These are phyloP conservation scores for Girardia tigrina DNA, from an alignment of 2,888 invertebrate genomes.

Conservation along the genomic window DNA sequence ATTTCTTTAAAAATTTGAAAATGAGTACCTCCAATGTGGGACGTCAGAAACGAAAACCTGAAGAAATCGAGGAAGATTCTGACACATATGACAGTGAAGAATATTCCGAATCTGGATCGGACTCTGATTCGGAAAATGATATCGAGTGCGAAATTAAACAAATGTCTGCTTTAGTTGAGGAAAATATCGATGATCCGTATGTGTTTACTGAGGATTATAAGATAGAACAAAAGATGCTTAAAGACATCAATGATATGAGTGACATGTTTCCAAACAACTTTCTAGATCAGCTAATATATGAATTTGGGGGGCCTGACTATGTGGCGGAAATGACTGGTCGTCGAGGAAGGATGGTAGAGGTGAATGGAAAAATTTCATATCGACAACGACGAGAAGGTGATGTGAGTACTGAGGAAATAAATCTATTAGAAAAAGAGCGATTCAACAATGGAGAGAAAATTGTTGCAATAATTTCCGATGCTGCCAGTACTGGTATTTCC, in stretches of 20 bases:
- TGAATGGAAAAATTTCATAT: background rate
- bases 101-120: conserved; percentile 37
- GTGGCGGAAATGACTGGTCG: conserved; percentile 43
- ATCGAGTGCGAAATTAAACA: too few relatives aligned
- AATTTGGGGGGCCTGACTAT: background rate
- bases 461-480: conserved; percentile 21
- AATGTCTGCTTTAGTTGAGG: too few relatives aligned
- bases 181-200: background rate
- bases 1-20: background rate
- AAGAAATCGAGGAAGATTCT: too few relatives aligned
- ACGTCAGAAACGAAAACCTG: too few relatives aligned
- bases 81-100: conserved; percentile 4
- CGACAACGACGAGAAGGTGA: background rate
- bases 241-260: conserved; percentile 40
- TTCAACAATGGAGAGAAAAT: conserved; percentile 4
- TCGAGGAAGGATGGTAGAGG: background rate
- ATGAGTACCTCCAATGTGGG: too few relatives aligned
- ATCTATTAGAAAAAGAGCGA: background rate
- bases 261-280: conserved; percentile 6
- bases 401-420: background rate
- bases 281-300: background rate
- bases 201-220: background rate
- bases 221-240: conserved; percentile 40
- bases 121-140: conserved; percentile 44
- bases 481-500: conserved; percentile 25